Base-by-base conservation (phyloP, 1,140 invertebrate species). In the Mesaphorura yosii region DNA sequence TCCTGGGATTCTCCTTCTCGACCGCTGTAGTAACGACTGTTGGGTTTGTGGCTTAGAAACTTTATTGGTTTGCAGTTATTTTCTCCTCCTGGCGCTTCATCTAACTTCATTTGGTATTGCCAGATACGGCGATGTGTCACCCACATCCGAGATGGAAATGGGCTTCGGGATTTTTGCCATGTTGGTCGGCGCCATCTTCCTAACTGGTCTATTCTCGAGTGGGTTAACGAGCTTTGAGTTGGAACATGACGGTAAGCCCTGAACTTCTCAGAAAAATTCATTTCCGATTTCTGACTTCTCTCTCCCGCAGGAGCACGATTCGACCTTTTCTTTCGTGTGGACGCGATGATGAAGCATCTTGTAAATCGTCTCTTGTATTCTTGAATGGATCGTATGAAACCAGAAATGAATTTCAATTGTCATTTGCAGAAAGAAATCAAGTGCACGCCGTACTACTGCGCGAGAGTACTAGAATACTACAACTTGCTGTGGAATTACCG, bases 231-330 rank as follows among this genome's bases (percentile, higher is more conserved):
- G 40, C 37, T 59, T 62, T 42, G 41, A 49, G 40, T 7, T 57
- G 5, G 51, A 54, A 14, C 34, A 22, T 7, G 60, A 62, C 47
- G n/a, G n/a, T n/a, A n/a, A n/a, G n/a, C n/a, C n/a, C n/a, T n/a
- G n/a, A n/a, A n/a, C n/a, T n/a, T n/a, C n/a, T n/a, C n/a, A n/a
- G n/a, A n/a, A n/a, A n/a, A n/a, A n/a, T n/a, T n/a, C n/a, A n/a
- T n/a, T n/a, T n/a, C n/a, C n/a, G n/a, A n/a, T n/a, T n/a, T n/a
- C n/a, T n/a, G n/a, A n/a, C n/a, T n/a, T n/a, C n/a, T n/a, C n/a
- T n/a, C n/a, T n/a, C n/a, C n/a, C n/a, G n/a, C n/a, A n/a, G 60
- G 57, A 17, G 57, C 57, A 20, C 31, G 60, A 31, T 62, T 57
- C 41, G 60, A 62, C 41, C 51, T 59, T 22, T 59, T 59, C 28